Base-by-base conservation (phyloP, 2,113 vertebrate species). In the Perca flavescens region DNA sequence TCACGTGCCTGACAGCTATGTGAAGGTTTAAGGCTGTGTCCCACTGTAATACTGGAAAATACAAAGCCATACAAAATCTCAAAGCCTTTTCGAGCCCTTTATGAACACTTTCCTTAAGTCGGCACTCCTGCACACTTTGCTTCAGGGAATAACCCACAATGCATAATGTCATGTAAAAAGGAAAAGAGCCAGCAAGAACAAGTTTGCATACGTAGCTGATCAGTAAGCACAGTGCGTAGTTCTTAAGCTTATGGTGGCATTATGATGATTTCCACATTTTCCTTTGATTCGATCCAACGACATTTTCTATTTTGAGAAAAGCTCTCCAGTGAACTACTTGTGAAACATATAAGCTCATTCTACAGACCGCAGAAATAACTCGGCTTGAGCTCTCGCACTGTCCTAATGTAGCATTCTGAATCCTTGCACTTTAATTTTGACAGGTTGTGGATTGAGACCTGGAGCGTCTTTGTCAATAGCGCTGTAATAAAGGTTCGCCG, bases 81-180 rank as follows among this genome's bases (percentile, higher is more conserved):
- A 16, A 15, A 60, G 54, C 46, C 25, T 31, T 34, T 66, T 19
- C 7, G 31, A 53, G 71, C 22, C 34, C 46, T 52, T 68, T 46
- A 62, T 53, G 47, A 82, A 46, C 17, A 68, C 47, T 67, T 64
- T 56, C 10, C 22, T 46, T 61, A 53, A 74, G 43, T 68, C 54
- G 68, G 63, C 28, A 67, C 40, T 56, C 50, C 52, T 72, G 60
- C 68, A 36, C 43, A 67, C 63, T 67, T 34, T 31, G 63, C 79
- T 61, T 60, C 17, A 46, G 71, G 63, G 69, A 53, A 74, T 53
- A 53, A 68, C 70, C 52, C 62, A 74, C 62, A 46, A 61, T 81
- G 60, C 62, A 52, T 67, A 21, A 15, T 67, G 22, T 13, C 31
- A 40, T 52, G 54, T 74, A 68, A 52, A 53, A 74, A 47, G 50